Percentiles rank a stretch among this genome's conserved stretches.
These are phyloP conservation scores for Eupithecia subfuscata DNA, from an alignment of 2,888 invertebrate species.

Conservation along the genomic window DNA sequence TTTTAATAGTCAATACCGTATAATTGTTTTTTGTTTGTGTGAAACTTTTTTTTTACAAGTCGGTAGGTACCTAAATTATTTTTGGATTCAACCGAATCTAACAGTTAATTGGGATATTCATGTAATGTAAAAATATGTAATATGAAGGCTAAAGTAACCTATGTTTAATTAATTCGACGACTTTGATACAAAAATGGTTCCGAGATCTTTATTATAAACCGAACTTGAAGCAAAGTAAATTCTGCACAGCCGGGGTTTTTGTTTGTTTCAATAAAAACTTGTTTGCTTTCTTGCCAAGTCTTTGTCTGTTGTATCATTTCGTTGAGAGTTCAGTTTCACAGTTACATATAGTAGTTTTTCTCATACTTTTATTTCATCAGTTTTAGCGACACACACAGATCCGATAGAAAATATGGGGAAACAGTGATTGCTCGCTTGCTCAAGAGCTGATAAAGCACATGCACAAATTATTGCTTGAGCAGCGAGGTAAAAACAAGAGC, in stretches of 20 bases:
- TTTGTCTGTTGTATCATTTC: not conserved
- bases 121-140: no score
- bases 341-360: not conserved
- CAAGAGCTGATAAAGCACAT: constrained; percentile 1
- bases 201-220: not conserved
- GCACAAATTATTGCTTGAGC: not conserved
- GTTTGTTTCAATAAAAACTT: not conserved
- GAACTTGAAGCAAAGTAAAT: not conserved
- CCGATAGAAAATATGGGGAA: not conserved
- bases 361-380: not conserved
- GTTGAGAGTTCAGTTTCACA: not conserved
- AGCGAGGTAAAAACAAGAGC: not conserved
- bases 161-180: not conserved
- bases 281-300: not conserved
- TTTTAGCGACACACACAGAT: not conserved
- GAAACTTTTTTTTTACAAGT: no score
- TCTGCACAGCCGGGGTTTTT: not conserved
- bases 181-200: not conserved
- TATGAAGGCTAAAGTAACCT: no score
- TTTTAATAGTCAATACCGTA: no score
- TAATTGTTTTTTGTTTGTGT: no score
- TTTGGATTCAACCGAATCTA: no score
- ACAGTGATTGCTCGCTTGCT: not conserved
- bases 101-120: no score
- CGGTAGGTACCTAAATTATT: no score